These are phyloP conservation scores for Paraescarpia echinospica DNA, from an alignment of 1,140 invertebrate genomes.

Conservation along the genomic window DNA sequence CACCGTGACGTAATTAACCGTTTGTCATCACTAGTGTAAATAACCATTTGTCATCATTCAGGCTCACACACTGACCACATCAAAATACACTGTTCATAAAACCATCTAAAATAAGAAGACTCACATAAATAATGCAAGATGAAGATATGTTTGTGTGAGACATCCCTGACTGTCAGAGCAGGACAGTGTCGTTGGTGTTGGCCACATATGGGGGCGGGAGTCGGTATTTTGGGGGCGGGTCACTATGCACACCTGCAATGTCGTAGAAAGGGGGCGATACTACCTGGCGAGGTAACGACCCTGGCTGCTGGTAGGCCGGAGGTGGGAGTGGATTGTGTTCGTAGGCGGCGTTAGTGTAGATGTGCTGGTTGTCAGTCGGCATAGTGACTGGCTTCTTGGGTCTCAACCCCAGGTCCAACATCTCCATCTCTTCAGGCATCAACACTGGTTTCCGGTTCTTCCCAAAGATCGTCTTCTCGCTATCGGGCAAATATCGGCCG, in stretches of 20 bases:
- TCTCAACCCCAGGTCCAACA: constrained; percentile 23
- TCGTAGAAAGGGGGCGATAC: not conserved
- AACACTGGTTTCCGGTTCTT: constrained; percentile 42
- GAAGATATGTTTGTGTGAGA: not conserved
- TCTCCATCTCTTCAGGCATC: constrained; percentile 39
- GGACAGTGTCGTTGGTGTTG: not conserved
- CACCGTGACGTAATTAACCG: too few relatives aligned
- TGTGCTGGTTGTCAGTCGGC: not conserved
- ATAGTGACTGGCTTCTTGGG: not conserved
- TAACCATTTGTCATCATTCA: not conserved
- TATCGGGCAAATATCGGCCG: constrained; percentile 22
- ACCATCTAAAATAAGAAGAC: not conserved
- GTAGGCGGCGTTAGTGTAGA: not conserved
- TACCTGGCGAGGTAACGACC: not conserved
- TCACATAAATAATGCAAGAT: not conserved
- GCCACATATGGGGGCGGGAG: not conserved
- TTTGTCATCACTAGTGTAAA: not conserved
- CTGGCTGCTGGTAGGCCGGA: not conserved
- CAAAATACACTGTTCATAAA: not conserved
- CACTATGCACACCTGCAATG: not conserved
- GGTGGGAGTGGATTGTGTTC: not conserved
- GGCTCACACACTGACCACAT: not conserved
- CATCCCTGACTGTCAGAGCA: not conserved
- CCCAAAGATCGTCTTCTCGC: constrained; percentile 37
- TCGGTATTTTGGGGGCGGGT: not conserved